Base-by-base conservation (phyloP, 1,140 invertebrate species). In the Condylostylus longicornis region DNA sequence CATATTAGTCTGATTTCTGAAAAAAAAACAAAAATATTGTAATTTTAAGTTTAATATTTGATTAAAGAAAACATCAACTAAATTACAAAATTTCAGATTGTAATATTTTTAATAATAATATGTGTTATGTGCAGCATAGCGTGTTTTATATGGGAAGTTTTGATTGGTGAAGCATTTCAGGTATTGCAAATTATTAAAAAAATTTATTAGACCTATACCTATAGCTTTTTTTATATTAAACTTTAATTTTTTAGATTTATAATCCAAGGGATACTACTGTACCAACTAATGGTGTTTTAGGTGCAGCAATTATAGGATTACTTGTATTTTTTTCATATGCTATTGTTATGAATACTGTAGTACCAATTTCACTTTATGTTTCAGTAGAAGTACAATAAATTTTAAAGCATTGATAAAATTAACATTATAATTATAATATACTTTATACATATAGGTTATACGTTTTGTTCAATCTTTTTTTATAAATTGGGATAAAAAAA, bases 271-370 rank as follows among this genome's bases (percentile, higher is more conserved):
- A 98, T 63, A 71, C 70, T 42, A 71, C 91, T 49, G 80, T 98
- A 56, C 85, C 87, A 27, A 74, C 70, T 42, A 73, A 84, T 54
- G 74, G 78, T 18, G 63, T 79, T 12, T 71, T 72, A 27, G 91
- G 89, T 44, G 81, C 90, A 27, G 81, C 89, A 34, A 81, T 95
- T 35, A 98, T 96, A 49, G 84, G 93, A 37, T 69, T 97, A 37
- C 75, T 99, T 21, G 86, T 96, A 21, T 98, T 98, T 72, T 97
- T 98, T 68, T 98, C 95, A 2, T 99, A 99, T 66, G 88, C 93
- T 47, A 99, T 99, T 58, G 88, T 98, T 43, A 75, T 99, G 50
- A 99, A 99, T 68, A 99, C 95, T 46, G 91, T 99, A 42, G 95
- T 99, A 68, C 96, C 95, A 65, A 99, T 99, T 61, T 98, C 94